phyloP scores from a whole-genome alignment of 2,797 vertebrate species.

The Tapirus indicus region DNA sequence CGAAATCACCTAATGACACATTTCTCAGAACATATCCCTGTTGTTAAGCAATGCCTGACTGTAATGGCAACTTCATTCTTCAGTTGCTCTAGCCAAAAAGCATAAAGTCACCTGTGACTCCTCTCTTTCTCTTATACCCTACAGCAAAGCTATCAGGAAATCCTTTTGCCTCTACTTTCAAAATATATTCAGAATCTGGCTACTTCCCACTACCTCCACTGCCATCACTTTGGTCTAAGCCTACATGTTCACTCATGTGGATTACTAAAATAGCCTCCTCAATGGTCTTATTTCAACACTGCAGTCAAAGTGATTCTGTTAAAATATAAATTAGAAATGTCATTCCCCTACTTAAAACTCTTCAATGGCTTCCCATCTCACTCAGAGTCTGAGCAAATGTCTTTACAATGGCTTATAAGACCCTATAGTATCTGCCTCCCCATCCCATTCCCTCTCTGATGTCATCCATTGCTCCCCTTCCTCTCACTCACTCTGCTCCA shows the following conservation, averaged over 20 bases:
- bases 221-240: background rate
- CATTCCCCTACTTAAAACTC: background rate
- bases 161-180: slow-evolving; percentile 26
- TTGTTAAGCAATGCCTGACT: too few species aligned
- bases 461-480: background rate
- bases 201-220: background rate
- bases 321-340: slow-evolving; percentile 12
- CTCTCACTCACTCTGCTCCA: background rate
- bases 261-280: background rate
- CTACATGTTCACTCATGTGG: background rate
- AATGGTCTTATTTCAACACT: background rate
- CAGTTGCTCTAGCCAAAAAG: background rate
- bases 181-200: slow-evolving; percentile 21
- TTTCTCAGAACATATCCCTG: too few species aligned
- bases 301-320: background rate
- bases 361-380: background rate
- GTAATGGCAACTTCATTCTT: slow-evolving; percentile 3
- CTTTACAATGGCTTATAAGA: background rate
- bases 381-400: background rate
- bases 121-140: slow-evolving; percentile 1
- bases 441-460: background rate
- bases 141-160: slow-evolving; percentile 9
- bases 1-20: too few species aligned
- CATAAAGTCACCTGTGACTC: background rate
- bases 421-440: background rate